Conservation (phyloP, 2,113 vertebrate genomes). For the Ceratotherium simum region DNA sequence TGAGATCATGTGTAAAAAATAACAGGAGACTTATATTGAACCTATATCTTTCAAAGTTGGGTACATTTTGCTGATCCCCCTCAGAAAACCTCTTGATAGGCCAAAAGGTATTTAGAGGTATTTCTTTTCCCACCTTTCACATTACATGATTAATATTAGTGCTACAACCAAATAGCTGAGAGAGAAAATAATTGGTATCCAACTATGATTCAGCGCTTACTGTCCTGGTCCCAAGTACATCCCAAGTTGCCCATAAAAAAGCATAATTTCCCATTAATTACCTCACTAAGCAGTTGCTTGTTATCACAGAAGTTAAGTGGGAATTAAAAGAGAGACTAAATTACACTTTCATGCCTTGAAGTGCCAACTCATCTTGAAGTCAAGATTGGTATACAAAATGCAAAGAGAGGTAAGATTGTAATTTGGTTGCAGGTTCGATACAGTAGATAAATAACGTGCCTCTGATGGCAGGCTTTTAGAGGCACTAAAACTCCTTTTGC, state of each 20-base stretch:
- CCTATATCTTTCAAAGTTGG: background rate
- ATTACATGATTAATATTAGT: background rate
- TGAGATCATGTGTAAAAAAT: background rate
- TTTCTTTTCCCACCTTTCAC: conserved; percentile 7
- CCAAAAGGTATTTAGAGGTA: background rate
- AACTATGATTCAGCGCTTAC: conserved; percentile 31
- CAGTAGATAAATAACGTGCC: conserved; percentile 71
- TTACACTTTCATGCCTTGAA: conserved; percentile 76
- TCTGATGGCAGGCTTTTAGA: conserved; percentile 65
- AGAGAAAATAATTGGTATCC: conserved; percentile 46
- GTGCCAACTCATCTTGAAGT: conserved; percentile 77
- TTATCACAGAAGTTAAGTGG: conserved; percentile 77
- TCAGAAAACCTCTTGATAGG: background rate
- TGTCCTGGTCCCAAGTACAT: conserved; percentile 23
- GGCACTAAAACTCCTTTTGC: conserved; percentile 68
- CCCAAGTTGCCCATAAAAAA: conserved; percentile 63
- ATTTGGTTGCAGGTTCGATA: conserved; percentile 74
- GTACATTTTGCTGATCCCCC: background rate
- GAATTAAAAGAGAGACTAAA: conserved; percentile 73
- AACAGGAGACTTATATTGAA: background rate
- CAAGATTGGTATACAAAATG: conserved; percentile 67
- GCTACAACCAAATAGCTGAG: background rate
- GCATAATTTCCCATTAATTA: conserved; percentile 75
- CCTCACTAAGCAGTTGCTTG: conserved; percentile 70
- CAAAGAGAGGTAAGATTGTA: conserved; percentile 55